A percentile compares a stretch with the other conserved stretches of the same genome.
These are phyloP conservation scores for Diabrotica undecimpunctata DNA, from an alignment of 1,140 invertebrate genomes.

Conservation along the genomic window DNA sequence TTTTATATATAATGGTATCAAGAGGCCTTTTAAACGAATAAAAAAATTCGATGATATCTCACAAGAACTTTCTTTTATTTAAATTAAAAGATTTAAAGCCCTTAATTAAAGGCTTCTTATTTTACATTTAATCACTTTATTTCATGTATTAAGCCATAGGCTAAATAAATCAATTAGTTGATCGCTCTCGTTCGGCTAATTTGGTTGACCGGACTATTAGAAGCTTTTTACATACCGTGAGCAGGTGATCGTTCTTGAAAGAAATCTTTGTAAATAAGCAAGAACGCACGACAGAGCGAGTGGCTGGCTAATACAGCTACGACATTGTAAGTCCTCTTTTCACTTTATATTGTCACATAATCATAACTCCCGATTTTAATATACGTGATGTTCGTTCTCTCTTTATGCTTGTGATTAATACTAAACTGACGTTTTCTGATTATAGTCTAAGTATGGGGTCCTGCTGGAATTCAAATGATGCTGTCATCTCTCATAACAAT, in stretches of 20 bases:
- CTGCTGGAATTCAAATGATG: slow-evolving; percentile 10
- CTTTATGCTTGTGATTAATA: slow-evolving; percentile 28
- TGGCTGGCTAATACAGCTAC: slow-evolving; percentile 37
- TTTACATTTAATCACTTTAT: too few species aligned
- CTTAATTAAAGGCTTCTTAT: too few species aligned
- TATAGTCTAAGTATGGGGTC: slow-evolving; percentile 7
- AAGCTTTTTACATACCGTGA: background rate
- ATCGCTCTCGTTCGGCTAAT: too few species aligned
- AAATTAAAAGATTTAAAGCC: too few species aligned
- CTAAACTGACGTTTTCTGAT: slow-evolving; percentile 7
- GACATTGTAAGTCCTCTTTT: slow-evolving; percentile 30
- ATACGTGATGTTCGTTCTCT: slow-evolving; percentile 27
- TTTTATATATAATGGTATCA: too few species aligned
- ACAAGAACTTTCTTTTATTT: too few species aligned
- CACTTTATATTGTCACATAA: slow-evolving; percentile 41
- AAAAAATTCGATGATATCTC: too few species aligned
- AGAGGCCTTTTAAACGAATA: too few species aligned
- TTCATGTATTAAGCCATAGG: too few species aligned
- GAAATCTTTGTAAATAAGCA: slow-evolving; percentile 13
- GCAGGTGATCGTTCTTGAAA: background rate
- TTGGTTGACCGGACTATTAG: too few species aligned
- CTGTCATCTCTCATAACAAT: slow-evolving; percentile 3
- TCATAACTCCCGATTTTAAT: slow-evolving; percentile 43
- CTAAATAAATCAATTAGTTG: too few species aligned
- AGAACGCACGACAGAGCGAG: slow-evolving; percentile 30